Evolutionary conservation across 92 coral and sea anemone genomes (phyloP), one percentile per base, ranked within the genome.

Genomic region (Anthopleura xanthogrammica): DNA sequence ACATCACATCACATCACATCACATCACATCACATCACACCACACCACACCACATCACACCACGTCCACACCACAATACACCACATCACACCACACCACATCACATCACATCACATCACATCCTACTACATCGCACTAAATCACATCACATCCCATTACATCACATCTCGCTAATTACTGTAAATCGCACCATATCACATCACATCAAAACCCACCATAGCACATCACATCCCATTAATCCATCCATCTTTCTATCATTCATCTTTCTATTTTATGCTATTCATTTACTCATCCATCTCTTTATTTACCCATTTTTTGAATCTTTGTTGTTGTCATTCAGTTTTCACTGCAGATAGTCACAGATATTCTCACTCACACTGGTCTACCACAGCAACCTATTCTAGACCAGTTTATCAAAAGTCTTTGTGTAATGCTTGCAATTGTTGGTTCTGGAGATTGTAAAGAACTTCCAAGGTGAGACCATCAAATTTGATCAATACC

Each of bases 401-500:
- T 93, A 78, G 97, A 93, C 76, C 79, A 75, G 77, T 89, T 93
- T 78, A 80, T 93, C 57, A 89, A 85, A 48, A 86, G 85, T 57
- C 85, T 93, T 66, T 88, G 93, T 56, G 86, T 81, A 73, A 74
- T 91, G 14, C 39, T 91, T 24, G 90, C 85, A 79, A 16, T 93
- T 29, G 78, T 89, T 78, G 89, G 90, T 48, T 87, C 95, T 71
- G 92, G 87, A 7, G 82, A 83, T 16, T 79, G 87, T 92, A 83
- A 48, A 41, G n/a, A 22, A 13, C 14, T 68, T 12, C 74, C 74
- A 22, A 68, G 74, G 74, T 68, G 29, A 14, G 58, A 13, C 7
- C 50, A 43, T 7, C 4, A 43, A 4, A 43, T 43, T 43, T 7
- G n/a, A n/a, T n/a, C n/a, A n/a, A n/a, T n/a, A n/a, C n/a, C n/a